These are phyloP conservation scores for Drosophila mojavensis DNA, from an alignment of 1,140 invertebrate genomes.

Conservation along the genomic window DNA sequence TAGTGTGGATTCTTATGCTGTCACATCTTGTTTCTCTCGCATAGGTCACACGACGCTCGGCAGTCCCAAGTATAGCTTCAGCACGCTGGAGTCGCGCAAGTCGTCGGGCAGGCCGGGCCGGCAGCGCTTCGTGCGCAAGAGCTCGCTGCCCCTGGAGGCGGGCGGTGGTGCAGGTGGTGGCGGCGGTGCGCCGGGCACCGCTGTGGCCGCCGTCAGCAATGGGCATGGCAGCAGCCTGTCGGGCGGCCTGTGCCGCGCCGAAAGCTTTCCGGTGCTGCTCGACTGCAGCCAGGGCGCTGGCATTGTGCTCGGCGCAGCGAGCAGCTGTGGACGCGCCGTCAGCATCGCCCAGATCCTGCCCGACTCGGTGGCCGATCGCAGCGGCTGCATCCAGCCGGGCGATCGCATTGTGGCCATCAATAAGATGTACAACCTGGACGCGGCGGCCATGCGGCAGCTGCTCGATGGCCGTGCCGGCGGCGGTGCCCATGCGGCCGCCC, in stretches of 20 bases:
- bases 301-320: conserved; percentile 60
- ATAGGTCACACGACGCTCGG: conserved; percentile 76
- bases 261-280: conserved; percentile 81
- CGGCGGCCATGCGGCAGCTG: conserved; percentile 84
- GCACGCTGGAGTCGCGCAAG: conserved; percentile 82
- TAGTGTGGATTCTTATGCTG: conserved; percentile 6
- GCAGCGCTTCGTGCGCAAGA: conserved; percentile 76
- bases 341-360: conserved; percentile 71
- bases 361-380: conserved; percentile 85
- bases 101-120: conserved; percentile 68
- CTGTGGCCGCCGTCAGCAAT: not conserved
- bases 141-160: conserved; percentile 76
- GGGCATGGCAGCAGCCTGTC: conserved; percentile 56
- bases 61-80: conserved; percentile 84
- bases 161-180: conserved; percentile 6
- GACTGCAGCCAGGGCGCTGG: conserved; percentile 83
- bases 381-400: conserved; percentile 91
- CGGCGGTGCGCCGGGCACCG: not conserved
- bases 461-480: conserved; percentile 57
- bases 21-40: conserved; percentile 2
- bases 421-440: conserved; percentile 87
- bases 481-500: conserved; percentile 41
- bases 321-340: conserved; percentile 57
- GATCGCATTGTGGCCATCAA: conserved; percentile 94
- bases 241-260: conserved; percentile 67